phyloP scores from a whole-genome alignment of 2,888 invertebrate genomes.

The Athetis lepigone region DNA sequence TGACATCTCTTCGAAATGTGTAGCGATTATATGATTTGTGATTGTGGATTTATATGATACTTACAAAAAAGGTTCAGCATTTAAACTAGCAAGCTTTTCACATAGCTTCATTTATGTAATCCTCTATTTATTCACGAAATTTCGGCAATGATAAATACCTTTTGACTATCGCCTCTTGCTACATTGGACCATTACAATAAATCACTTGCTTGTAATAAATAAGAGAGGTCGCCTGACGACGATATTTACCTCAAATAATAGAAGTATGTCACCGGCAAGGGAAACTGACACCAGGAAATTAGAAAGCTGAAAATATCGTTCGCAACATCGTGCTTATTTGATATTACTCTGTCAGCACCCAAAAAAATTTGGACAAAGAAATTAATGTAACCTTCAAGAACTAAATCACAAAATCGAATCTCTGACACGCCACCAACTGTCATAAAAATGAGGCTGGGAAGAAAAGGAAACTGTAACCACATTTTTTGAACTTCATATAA shows the following conservation, averaged over 20 bases:
- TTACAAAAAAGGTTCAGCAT: too few relatives aligned
- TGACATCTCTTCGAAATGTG: too few relatives aligned
- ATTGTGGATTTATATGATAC: too few relatives aligned
- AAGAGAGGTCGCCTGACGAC: not conserved
- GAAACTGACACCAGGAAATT: slow-evolving; percentile 48
- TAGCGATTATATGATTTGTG: too few relatives aligned
- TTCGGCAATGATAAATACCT: too few relatives aligned
- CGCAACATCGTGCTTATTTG: slow-evolving; percentile 3
- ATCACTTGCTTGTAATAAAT: not conserved
- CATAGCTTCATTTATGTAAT: too few relatives aligned
- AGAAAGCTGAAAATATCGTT: slow-evolving; percentile 26
- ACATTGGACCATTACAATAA: not conserved
- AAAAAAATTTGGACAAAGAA: slow-evolving; percentile 6
- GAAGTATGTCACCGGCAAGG: slow-evolving; percentile 3
- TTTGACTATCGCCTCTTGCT: not conserved
- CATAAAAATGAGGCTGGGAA: slow-evolving; percentile 26
- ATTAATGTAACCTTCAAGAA: not conserved
- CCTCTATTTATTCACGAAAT: too few relatives aligned
- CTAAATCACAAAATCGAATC: not conserved
- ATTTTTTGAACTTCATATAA: too few relatives aligned
- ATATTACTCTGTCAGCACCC: slow-evolving; percentile 15
- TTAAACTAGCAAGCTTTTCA: too few relatives aligned
- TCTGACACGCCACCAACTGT: slow-evolving; percentile 13
- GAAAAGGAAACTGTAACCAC: too few relatives aligned
- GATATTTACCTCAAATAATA: slow-evolving; percentile 26